These are phyloP conservation scores for Tympanuchus pallidicinctus DNA, from an alignment of 2,113 vertebrate species.

Conservation along the genomic window DNA sequence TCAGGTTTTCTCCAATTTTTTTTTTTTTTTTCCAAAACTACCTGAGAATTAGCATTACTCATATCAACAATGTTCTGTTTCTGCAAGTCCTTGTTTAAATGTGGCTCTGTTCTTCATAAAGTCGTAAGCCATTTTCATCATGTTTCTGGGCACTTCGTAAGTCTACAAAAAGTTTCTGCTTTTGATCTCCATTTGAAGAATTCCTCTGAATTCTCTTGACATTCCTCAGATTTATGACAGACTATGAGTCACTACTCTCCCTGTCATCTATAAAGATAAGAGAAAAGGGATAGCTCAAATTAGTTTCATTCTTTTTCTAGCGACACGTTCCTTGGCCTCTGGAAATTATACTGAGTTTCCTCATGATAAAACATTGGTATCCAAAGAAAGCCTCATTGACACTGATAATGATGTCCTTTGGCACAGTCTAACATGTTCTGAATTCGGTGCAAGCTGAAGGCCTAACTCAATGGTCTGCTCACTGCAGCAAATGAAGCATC, in stretches of 20 bases:
- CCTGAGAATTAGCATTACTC: neutral
- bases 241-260: conserved; percentile 4
- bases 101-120: neutral
- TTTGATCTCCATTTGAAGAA: conserved; percentile 6
- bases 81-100: neutral
- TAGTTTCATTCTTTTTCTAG: neutral
- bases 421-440: neutral
- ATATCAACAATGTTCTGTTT: neutral
- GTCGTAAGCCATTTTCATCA: neutral
- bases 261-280: conserved; percentile 26
- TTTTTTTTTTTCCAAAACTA: neutral
- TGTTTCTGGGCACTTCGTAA: neutral
- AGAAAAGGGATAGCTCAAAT: conserved; percentile 15
- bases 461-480: neutral
- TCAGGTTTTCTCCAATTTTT: neutral
- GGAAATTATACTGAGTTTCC: neutral
- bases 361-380: neutral
- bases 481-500: neutral
- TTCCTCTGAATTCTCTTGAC: neutral
- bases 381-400: neutral
- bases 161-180: neutral
- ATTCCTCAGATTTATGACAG: conserved; percentile 10
- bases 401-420: neutral
- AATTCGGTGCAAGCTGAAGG: neutral
- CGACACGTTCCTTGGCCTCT: neutral